These are phyloP conservation scores for Nasonovia ribisnigri DNA, from an alignment of 2,888 invertebrate genomes.

Conservation along the genomic window DNA sequence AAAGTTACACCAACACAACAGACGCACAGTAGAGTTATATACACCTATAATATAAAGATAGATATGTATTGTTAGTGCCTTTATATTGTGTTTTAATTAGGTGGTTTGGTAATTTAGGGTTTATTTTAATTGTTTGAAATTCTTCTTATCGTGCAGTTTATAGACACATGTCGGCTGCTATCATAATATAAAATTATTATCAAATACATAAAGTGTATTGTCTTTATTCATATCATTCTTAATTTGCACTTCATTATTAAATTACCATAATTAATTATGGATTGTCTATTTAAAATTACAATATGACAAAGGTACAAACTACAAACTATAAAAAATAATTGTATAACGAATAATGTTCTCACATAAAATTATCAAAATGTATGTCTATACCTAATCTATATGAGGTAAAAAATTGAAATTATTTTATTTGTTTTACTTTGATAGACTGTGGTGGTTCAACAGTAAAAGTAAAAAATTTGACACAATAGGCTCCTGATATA, in stretches of 20 bases:
- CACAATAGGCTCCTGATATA: too few species aligned
- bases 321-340: neutral
- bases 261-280: neutral
- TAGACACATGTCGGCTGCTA: neutral
- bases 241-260: neutral
- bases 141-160: neutral
- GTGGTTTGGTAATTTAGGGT: neutral
- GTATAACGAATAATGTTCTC: neutral
- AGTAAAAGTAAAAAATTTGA: too few species aligned
- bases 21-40: too few species aligned
- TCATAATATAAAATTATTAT: neutral
- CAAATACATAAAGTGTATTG: neutral
- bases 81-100: neutral
- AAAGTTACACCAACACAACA: too few species aligned
- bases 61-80: neutral
- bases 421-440: neutral
- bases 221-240: neutral
- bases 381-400: neutral
- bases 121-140: neutral
- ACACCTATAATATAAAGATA: neutral
- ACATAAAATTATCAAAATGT: neutral
- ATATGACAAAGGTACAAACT: neutral
- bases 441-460: neutral
- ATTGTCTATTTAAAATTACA: neutral
- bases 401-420: neutral